Evolutionary conservation across 2,888 invertebrate genomes (phyloP).

Genomic region (Sycophila texana): DNA sequence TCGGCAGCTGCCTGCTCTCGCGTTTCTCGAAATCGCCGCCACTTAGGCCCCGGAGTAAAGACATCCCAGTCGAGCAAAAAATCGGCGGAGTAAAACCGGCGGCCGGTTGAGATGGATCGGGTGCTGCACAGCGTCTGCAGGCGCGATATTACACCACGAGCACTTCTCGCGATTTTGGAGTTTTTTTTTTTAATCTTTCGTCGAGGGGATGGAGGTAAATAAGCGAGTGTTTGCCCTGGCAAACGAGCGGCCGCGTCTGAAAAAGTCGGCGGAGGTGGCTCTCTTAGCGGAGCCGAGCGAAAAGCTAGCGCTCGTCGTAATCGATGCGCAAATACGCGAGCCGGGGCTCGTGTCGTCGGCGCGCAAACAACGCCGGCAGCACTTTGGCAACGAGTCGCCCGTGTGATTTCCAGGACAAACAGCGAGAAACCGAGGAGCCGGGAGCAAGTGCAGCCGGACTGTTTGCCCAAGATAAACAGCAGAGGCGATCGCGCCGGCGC

Average conservation of each 20-base stretch:
- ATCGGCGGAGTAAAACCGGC: no score
- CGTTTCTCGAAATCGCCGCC: no score
- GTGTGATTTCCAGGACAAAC: constrained; percentile 31
- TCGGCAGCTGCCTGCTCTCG: no score
- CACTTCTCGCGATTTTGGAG: no score
- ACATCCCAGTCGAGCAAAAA: no score
- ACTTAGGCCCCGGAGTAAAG: no score
- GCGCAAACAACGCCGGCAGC: constrained; percentile 15
- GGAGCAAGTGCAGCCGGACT: background rate
- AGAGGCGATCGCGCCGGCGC: background rate
- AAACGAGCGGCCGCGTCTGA: constrained; percentile 21
- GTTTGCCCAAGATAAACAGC: constrained; percentile 34
- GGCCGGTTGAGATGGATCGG: no score
- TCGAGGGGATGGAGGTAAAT: background rate
- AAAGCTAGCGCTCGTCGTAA: constrained; percentile 39
- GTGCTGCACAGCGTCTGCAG: no score
- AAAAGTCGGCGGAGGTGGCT: background rate
- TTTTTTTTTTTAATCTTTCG: no score
- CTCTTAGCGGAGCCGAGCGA: constrained; percentile 36
- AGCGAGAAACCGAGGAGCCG: constrained; percentile 3
- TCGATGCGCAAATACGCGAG: constrained; percentile 49
- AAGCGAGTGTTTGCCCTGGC: constrained; percentile 16
- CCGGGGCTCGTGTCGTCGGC: background rate
- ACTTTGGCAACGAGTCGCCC: constrained; percentile 26
- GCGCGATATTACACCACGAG: no score